Evolutionary conservation across 2,888 invertebrate species (phyloP).

Genomic region (Aphodius sticticus): DNA sequence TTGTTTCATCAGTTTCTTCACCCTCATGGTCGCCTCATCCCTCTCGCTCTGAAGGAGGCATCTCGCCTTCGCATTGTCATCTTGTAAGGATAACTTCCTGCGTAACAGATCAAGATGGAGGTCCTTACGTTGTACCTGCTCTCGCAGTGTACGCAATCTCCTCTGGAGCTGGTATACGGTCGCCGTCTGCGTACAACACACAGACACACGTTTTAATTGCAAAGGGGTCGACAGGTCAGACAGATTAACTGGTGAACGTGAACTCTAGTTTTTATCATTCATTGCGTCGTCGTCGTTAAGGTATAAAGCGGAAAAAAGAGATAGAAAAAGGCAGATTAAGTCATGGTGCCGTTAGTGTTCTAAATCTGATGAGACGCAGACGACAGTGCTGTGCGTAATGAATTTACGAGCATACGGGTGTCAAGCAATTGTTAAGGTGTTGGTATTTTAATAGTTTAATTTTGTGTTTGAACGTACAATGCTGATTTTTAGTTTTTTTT

Average conservation of each 20-base stretch:
- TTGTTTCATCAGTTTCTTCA: conserved; percentile 83
- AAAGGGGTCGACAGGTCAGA: background rate
- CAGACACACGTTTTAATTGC: background rate
- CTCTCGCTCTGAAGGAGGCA: conserved; percentile 71
- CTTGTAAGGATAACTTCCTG: conserved; percentile 86
- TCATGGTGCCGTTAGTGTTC: background rate
- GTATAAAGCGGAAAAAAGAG: background rate
- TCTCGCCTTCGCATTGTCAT: conserved; percentile 73
- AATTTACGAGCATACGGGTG: background rate
- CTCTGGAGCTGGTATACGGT: conserved; percentile 91
- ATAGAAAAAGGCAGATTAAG: background rate
- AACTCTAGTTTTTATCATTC: background rate
- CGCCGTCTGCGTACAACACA: conserved; percentile 68
- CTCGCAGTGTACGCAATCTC: conserved; percentile 83
- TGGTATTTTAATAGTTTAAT: background rate
- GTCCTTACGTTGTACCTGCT: conserved; percentile 91
- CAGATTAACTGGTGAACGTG: background rate
- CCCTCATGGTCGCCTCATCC: conserved; percentile 72
- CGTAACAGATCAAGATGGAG: conserved; percentile 88
- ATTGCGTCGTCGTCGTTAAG: background rate
- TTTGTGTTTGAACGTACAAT: background rate
- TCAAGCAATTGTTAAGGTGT: background rate
- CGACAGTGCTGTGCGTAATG: background rate
- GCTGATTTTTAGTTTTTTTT: background rate
- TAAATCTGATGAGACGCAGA: background rate